Conservation (phyloP, 2,113 vertebrate species). For the Baryphthengus martii region DNA sequence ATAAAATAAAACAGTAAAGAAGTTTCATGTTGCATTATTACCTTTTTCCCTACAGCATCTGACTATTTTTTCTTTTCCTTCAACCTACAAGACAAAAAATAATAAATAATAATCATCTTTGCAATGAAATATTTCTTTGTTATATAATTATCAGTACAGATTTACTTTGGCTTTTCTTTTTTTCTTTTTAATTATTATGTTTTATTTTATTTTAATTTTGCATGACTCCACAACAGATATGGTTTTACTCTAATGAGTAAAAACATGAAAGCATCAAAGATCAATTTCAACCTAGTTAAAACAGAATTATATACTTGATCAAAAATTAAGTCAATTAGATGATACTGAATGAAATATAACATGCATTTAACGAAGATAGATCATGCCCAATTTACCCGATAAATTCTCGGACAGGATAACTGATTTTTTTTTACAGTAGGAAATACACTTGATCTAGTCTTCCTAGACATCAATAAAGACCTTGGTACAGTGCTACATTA, state of each 20-base stretch:
- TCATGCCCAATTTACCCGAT: not conserved
- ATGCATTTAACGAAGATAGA: not conserved
- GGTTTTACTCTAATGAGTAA: not conserved
- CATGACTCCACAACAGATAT: not conserved
- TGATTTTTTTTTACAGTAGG: not conserved
- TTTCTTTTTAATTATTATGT: no score
- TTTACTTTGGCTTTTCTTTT: not conserved
- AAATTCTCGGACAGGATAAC: not conserved
- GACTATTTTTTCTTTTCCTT: not conserved
- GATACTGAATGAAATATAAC: not conserved
- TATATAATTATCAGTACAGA: not conserved
- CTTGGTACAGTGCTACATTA: not conserved
- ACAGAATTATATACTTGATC: not conserved
- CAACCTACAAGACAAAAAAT: not conserved
- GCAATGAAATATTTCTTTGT: not conserved
- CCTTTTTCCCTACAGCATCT: fast-evolving
- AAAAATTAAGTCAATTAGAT: not conserved
- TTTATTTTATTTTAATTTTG: not conserved
- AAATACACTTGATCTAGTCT: not conserved
- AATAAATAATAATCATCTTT: no score
- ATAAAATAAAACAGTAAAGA: not conserved
- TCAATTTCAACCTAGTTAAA: not conserved
- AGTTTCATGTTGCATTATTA: not conserved
- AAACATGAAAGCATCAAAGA: not conserved
- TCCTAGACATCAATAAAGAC: not conserved